Conservation (phyloP, 1,140 invertebrate species). For the Schlechtendalia chinensis region DNA sequence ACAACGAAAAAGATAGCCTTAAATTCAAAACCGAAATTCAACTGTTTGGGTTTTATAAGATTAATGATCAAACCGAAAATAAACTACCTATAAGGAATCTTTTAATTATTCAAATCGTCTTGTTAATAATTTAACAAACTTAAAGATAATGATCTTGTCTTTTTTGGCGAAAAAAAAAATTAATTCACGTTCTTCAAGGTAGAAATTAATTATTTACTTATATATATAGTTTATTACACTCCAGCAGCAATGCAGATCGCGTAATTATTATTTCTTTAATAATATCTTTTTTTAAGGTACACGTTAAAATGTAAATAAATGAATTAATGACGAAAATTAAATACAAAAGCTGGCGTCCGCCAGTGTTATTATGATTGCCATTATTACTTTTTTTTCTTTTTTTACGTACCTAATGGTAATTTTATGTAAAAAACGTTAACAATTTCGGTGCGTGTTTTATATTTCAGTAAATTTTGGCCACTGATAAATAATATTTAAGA, state of each 20-base stretch:
- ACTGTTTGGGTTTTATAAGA: not conserved
- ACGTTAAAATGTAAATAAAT: not conserved
- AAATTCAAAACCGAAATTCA: too few relatives aligned
- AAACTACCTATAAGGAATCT: not conserved
- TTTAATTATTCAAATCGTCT: not conserved
- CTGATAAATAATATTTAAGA: too few relatives aligned
- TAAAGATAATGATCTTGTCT: too few relatives aligned
- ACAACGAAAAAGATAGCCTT: too few relatives aligned
- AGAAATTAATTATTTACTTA: constrained; percentile 32
- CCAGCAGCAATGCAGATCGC: constrained; percentile 3
- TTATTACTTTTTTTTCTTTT: not conserved
- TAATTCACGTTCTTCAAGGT: constrained; percentile 9
- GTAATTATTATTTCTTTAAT: constrained; percentile 9
- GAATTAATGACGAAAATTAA: constrained; percentile 15
- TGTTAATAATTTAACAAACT: too few relatives aligned
- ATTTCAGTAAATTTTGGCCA: not conserved
- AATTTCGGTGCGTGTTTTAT: constrained; percentile 3
- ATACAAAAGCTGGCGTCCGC: constrained; percentile 3
- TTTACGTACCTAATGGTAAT: constrained; percentile 9
- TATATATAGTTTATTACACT: not conserved
- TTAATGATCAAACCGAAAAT: not conserved
- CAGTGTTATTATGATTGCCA: not conserved
- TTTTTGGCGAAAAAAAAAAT: too few relatives aligned
- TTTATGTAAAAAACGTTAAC: constrained; percentile 1
- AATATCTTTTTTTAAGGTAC: not conserved